Evolutionary conservation across 35 echinoderm and acorn worm species (phyloP).

Genomic region (Apostichopus parvimensis): DNA sequence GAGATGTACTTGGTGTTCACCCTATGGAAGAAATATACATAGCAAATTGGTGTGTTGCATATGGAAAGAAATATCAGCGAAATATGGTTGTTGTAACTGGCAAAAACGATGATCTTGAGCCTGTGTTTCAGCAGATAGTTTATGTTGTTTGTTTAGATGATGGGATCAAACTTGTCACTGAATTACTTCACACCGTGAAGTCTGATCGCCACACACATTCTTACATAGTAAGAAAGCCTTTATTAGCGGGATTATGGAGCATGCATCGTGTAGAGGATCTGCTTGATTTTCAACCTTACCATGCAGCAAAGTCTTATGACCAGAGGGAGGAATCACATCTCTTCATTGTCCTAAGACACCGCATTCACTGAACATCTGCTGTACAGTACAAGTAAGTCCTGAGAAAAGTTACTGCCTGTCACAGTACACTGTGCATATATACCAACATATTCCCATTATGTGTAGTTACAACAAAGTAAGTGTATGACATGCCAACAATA

Average conservation of each 20-base stretch:
- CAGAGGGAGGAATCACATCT: constrained; percentile 37
- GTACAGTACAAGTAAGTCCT: no score
- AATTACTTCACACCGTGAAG: neutral
- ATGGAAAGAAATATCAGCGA: constrained; percentile 16
- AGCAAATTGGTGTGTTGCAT: constrained; percentile 50
- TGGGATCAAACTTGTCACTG: constrained; percentile 54
- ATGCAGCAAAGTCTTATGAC: constrained; percentile 65
- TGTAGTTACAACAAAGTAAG: no score
- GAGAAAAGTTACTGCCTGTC: no score
- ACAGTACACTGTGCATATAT: no score
- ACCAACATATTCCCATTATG: no score
- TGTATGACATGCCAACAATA: no score
- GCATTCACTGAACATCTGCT: neutral
- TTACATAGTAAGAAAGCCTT: constrained; percentile 38
- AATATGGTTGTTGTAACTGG: no score
- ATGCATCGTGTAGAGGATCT: constrained; percentile 50
- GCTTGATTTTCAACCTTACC: constrained; percentile 50
- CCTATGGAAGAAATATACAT: constrained; percentile 45
- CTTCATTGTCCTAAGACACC: constrained; percentile 26
- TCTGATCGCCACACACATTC: constrained; percentile 58
- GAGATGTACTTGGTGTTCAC: neutral
- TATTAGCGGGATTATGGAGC: neutral
- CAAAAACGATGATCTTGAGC: neutral
- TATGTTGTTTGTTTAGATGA: constrained; percentile 44
- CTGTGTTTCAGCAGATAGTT: constrained; percentile 18